Evolutionary conservation across 1,140 invertebrate genomes (phyloP).

Genomic region (Yoshiicerus persimilis): DNA sequence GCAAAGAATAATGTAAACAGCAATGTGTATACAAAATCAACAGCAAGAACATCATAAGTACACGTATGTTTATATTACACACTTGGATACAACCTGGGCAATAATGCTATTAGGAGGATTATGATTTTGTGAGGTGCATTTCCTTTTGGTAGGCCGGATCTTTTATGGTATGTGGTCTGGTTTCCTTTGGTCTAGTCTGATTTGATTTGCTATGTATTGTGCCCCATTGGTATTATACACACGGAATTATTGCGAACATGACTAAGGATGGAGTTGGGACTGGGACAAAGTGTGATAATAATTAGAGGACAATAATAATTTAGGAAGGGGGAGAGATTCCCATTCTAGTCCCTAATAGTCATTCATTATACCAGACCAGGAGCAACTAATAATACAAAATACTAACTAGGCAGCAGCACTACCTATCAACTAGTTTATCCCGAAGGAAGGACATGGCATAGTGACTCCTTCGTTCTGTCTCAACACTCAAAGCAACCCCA

Average conservation of each 20-base stretch:
- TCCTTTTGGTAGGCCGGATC: neutral
- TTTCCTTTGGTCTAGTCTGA: neutral
- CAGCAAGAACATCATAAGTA: too few species aligned
- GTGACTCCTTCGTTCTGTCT: neutral
- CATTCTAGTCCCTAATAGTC: neutral
- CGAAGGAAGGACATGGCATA: neutral
- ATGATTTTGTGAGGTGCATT: neutral
- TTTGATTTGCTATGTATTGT: neutral
- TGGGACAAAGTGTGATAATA: conserved; percentile 11
- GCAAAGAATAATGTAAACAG: too few species aligned
- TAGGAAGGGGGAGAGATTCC: neutral
- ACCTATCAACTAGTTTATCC: neutral
- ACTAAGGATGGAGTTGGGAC: neutral
- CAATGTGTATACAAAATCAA: too few species aligned
- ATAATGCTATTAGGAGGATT: neutral
- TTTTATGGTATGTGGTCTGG: neutral
- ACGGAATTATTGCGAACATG: neutral
- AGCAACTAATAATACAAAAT: neutral
- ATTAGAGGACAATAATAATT: conserved; percentile 28
- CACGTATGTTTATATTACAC: neutral
- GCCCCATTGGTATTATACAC: neutral
- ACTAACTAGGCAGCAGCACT: neutral
- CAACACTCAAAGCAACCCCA: neutral
- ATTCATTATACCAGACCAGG: neutral
- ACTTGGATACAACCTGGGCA: neutral